These are phyloP conservation scores for Baryphthengus martii DNA, from an alignment of 2,113 vertebrate species.

Conservation along the genomic window DNA sequence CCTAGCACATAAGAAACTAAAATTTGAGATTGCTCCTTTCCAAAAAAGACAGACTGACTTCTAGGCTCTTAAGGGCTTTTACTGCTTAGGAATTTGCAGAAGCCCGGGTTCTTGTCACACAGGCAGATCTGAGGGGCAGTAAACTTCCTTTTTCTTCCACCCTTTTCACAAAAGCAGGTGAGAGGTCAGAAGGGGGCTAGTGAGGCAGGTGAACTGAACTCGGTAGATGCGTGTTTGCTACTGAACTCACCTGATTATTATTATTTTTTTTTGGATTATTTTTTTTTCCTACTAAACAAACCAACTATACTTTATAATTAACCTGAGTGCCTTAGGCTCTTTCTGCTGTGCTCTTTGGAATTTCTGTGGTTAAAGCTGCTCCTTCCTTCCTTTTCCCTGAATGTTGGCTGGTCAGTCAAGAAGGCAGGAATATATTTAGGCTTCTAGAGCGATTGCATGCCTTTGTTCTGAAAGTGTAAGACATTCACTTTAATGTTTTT, in stretches of 20 bases:
- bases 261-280: background rate
- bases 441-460: background rate
- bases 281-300: background rate
- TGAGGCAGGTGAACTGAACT: background rate
- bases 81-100: background rate
- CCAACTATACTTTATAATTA: background rate
- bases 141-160: background rate
- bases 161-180: background rate
- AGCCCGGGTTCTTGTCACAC: background rate
- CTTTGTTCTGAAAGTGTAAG: constrained; percentile 7
- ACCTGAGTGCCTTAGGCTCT: background rate
- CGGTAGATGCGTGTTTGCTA: background rate
- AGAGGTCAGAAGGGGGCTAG: background rate
- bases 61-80: background rate
- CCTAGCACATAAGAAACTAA: background rate
- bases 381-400: background rate
- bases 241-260: background rate
- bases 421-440: background rate
- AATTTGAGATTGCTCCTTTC: background rate
- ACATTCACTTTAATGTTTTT: background rate
- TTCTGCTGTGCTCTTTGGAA: background rate
- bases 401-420: background rate
- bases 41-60: background rate
- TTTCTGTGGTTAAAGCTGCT: background rate
- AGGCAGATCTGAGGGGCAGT: background rate